Evolutionary conservation across 2,888 invertebrate genomes (phyloP).

Genomic region (Branchinecta sandiegonensis): DNA sequence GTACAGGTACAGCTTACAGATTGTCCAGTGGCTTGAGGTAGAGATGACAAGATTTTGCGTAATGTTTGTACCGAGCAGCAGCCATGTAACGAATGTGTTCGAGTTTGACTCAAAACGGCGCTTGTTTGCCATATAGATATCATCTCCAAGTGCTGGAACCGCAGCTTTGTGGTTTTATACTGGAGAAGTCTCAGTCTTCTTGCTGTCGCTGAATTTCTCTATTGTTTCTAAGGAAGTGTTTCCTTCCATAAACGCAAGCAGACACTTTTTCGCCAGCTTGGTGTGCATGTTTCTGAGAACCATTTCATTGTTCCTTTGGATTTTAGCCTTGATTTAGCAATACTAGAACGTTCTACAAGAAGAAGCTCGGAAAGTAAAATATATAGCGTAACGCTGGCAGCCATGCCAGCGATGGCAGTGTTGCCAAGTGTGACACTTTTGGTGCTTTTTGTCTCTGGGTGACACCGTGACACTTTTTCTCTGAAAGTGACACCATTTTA

Average conservation of each 20-base stretch:
- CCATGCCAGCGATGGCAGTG: too few relatives aligned
- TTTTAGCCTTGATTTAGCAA: neutral
- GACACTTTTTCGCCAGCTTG: neutral
- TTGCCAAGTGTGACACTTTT: too few relatives aligned
- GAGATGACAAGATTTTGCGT: neutral
- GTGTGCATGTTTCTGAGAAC: conserved; percentile 7
- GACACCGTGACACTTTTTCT: too few relatives aligned
- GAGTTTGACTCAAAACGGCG: neutral
- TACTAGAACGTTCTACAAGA: conserved; percentile 1
- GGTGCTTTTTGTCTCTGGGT: too few relatives aligned
- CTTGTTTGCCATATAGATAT: neutral
- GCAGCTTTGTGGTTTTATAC: neutral
- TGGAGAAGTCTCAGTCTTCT: neutral
- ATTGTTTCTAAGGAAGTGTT: neutral
- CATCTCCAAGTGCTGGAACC: too few relatives aligned
- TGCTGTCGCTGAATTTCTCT: neutral
- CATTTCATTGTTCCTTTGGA: neutral
- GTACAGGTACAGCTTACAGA: neutral
- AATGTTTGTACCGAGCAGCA: neutral
- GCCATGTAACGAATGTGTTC: neutral
- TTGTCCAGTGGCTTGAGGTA: neutral
- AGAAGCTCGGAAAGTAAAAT: conserved; percentile 3
- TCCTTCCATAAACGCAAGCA: neutral
- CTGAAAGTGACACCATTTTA: too few relatives aligned
- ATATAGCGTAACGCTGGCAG: neutral